phyloP scores from a whole-genome alignment of 2,797 vertebrate species.

The Silurus aristotelis region DNA sequence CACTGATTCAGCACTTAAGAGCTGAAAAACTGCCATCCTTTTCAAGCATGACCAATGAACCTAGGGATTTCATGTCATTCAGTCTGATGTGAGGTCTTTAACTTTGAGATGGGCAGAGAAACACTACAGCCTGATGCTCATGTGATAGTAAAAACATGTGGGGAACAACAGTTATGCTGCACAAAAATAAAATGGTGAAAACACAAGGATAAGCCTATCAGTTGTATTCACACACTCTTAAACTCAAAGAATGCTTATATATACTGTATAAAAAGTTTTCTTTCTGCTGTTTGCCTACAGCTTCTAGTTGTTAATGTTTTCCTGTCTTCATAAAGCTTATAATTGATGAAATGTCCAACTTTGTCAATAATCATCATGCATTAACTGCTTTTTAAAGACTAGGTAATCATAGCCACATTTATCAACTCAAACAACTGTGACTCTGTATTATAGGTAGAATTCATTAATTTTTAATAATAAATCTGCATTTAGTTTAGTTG shows the following conservation, averaged over 20 bases:
- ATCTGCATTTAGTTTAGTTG: neutral
- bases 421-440: neutral
- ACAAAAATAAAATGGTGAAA: neutral
- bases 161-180: neutral
- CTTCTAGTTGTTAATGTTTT: slow-evolving; percentile 9
- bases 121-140: neutral
- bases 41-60: slow-evolving; percentile 24
- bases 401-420: neutral
- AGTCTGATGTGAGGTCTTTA: slow-evolving; percentile 13
- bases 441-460: neutral
- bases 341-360: neutral
- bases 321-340: neutral
- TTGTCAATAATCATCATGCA: slow-evolving; percentile 2
- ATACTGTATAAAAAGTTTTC: neutral
- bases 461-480: neutral
- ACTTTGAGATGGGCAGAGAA: neutral
- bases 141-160: neutral
- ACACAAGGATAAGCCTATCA: neutral
- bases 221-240: neutral
- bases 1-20: slow-evolving; percentile 19
- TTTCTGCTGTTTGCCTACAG: neutral
- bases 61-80: slow-evolving; percentile 42
- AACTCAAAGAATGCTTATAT: neutral
- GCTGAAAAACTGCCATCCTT: neutral
- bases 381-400: slow-evolving; percentile 9